These are phyloP conservation scores for Platypus cylindrus DNA, from an alignment of 2,888 invertebrate species.

Conservation along the genomic window DNA sequence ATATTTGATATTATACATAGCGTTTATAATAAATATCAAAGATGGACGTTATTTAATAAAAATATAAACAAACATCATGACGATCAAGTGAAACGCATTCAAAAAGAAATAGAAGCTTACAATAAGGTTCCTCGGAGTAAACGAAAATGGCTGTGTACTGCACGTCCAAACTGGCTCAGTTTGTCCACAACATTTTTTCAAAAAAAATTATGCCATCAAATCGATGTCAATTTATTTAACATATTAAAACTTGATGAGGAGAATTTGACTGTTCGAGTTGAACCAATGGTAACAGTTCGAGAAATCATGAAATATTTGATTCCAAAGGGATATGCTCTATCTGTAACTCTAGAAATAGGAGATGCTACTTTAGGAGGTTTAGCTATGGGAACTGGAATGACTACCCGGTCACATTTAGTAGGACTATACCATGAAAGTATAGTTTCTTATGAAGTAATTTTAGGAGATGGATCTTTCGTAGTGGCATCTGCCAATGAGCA, in stretches of 20 bases:
- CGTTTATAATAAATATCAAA: slow-evolving; percentile 32
- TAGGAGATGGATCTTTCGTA: slow-evolving; percentile 48
- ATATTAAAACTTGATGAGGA: slow-evolving; percentile 46
- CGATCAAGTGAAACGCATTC: slow-evolving; percentile 38
- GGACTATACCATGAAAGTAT: slow-evolving; percentile 58
- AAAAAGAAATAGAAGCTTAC: slow-evolving; percentile 42
- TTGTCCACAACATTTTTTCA: slow-evolving; percentile 54
- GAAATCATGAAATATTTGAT: slow-evolving; percentile 51
- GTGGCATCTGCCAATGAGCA: slow-evolving; percentile 43
- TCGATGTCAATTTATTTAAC: slow-evolving; percentile 49
- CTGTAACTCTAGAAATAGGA: slow-evolving; percentile 53
- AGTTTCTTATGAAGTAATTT: slow-evolving; percentile 50
- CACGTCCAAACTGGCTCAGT: slow-evolving; percentile 57
- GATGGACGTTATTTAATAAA: slow-evolving; percentile 32
- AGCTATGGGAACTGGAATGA: slow-evolving; percentile 61
- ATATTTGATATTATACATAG: slow-evolving; percentile 41
- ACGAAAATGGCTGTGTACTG: slow-evolving; percentile 48
- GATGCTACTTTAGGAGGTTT: slow-evolving; percentile 58
- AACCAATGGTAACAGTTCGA: slow-evolving; percentile 55
- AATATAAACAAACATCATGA: slow-evolving; percentile 37
- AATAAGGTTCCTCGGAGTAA: slow-evolving; percentile 36
- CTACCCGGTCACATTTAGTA: slow-evolving; percentile 57
- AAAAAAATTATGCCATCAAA: slow-evolving; percentile 49
- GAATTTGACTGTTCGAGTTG: slow-evolving; percentile 46
- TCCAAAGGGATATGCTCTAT: slow-evolving; percentile 52